A percentile compares a stretch with the other conserved stretches of the same genome.
These are phyloP conservation scores for Mesoligia furuncula DNA, from an alignment of 2,888 invertebrate species.

Conservation along the genomic window DNA sequence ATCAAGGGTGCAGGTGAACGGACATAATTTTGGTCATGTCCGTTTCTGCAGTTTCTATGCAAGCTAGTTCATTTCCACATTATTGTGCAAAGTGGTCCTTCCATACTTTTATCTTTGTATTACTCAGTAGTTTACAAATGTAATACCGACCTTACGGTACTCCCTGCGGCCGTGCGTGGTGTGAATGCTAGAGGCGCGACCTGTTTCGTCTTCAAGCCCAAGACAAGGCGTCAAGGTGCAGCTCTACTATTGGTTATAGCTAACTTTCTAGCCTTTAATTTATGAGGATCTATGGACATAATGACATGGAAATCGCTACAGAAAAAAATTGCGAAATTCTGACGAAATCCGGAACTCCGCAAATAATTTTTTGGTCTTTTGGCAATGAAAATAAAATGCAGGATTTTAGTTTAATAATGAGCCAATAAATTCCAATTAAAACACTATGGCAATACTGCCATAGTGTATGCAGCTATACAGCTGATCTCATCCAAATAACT, in stretches of 20 bases:
- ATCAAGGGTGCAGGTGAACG: not conserved
- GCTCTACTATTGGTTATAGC: not conserved
- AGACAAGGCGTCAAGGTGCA: slow-evolving; percentile 23
- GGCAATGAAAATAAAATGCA: not conserved
- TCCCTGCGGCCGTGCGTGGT: slow-evolving; percentile 55
- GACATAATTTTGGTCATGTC: not conserved
- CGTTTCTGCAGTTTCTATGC: too few species aligned
- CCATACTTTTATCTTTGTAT: not conserved
- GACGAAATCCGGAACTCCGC: not conserved
- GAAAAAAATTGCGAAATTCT: not conserved
- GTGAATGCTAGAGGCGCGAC: slow-evolving; percentile 51
- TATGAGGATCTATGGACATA: too few species aligned
- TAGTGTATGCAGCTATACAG: too few species aligned
- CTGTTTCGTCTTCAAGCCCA: slow-evolving; percentile 23
- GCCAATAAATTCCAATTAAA: not conserved
- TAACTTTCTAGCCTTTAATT: slow-evolving; percentile 20
- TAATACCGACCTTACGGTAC: slow-evolving; percentile 63
- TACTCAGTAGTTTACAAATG: slow-evolving; percentile 49
- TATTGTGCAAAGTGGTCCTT: slow-evolving; percentile 18
- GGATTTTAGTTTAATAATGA: not conserved
- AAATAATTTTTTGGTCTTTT: not conserved
- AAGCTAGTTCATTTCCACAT: too few species aligned
- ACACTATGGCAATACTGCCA: not conserved
- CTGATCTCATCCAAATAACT: not conserved
- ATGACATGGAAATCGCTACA: too few species aligned